Evolutionary conservation across 2,797 vertebrate genomes (phyloP), one percentile per base, ranked within the genome.

Genomic region (Miichthys miiuy): DNA sequence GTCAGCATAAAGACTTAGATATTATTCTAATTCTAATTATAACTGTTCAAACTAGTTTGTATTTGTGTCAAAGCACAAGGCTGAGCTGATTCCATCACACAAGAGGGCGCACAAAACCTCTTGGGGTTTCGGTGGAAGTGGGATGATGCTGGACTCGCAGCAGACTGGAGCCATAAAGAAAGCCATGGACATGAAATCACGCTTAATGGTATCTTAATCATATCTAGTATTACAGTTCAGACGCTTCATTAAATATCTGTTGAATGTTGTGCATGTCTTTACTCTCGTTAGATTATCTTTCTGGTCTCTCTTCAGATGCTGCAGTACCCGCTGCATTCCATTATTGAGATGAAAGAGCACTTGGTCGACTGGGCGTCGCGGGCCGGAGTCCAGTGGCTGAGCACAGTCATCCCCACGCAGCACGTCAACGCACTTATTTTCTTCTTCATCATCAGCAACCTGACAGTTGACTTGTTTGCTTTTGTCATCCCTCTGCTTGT

Each of bases 361-460:
- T 95, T 99, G 73, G 96, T 99, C 8, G 98, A 99, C 72, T 91
- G 97, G 93, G 97, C 96, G 0, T 99, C 98, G 1, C 96, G 97
- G 70, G 98, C 97, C 0, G 98, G 98, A 41, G 96, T 98, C 93
- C 97, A 98, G 80, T 99, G 98, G 98, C 93, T 99, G 65, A 98
- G 97, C 91, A 97, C 97, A 12, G 90, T 97, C 87, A 94, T 99
- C 83, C 98, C 98, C 27, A 99, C 97, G 0, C 98, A 99, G 46
- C 98, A 99, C 64, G 96, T 99, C 93, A 99, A 99, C 6, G 97
- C 98, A 2, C 97, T 99, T 18, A 92, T 98, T 85, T 98, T 99
- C 94, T 99, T 99, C 95, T 99, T 99, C 94, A 96, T 99, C 93
- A 94, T 99, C 92, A 99, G 98, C 93, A 99, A 97, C 88, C 95